Evolutionary conservation across 2,797 vertebrate genomes (phyloP), one percentile per base, ranked within the genome.

Genomic region (Coreius guichenoti): DNA sequence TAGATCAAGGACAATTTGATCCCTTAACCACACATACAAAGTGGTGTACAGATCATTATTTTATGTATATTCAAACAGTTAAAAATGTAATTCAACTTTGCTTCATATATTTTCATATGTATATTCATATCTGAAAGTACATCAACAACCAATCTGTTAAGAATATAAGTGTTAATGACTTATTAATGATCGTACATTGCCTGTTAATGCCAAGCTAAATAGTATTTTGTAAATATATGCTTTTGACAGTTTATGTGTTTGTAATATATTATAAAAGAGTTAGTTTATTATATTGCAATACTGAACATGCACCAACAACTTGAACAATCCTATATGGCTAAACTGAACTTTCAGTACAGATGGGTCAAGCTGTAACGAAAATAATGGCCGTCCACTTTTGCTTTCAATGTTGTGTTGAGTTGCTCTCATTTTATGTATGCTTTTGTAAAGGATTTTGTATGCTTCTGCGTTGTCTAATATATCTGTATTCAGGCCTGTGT

Each of bases 361-460:
- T 63, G 39, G 29, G 19, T 21, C 70, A 72, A 70, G 54, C 36
- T 87, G 75, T 73, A 65, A 74, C 43, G 63, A 33, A 16, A 45
- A n/a, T 17, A 23, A 45, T 56, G 36, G 12, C 54, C 16, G 36
- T 23, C 5, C 49, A 21, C 31, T 45, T 56, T 65, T 69, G 77
- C 49, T 65, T 70, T 74, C 13, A 70, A 2, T 84, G 54, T 63
- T 81, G 67, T 85, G 63, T n/a, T 39, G 31, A 43, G 61, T 75
- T 54, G 43, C n/a, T 43, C 49, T 65, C 13, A 47, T 47, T 33
- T 65, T 56, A 73, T 74, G 56, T 33, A 54, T 74, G 61, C 72
- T 54, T 87, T 77, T 58, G 63, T 72, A 63, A 73, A 76, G 19
- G 13, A 67, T 43, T 83, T 67, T 58, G 61, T 61, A 49, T 47